Base-by-base conservation (phyloP, 2,888 invertebrate species). In the Sthenelais limicola region DNA sequence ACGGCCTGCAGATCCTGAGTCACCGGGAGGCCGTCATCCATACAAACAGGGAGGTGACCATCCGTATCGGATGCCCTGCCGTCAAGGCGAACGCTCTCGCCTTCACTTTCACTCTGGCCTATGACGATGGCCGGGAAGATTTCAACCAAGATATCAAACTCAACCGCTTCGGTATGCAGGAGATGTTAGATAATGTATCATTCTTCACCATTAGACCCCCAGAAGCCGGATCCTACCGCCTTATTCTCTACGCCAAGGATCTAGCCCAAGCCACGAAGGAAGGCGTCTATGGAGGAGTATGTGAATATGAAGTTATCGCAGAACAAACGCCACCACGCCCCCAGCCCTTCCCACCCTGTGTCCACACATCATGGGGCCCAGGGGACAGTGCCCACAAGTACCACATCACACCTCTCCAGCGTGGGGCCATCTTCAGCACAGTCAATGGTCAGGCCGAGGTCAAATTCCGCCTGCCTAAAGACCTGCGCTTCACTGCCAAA, bases 161-260 rank as follows among this genome's bases (percentile, higher is more conserved):
- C 70, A 86, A 83, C 79, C 77, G 81, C 66, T 86, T 74, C 48
- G 86, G 86, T n/a, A 83, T 86, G 82, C 86, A 87, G 73, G 87
- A 87, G 73, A 85, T 84, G 77, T 83, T 83, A 2, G 86, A 83
- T 52, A 83, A 87, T 62, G 84, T 86, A 26, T 84, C 85, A 5
- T 85, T 83, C 66, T 87, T 88, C 81, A 81, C 83, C n/a, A 83
- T 88, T 26, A 81, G 87, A 38, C 82, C 87, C 4, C 88, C 88
- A 15, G 78, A 81, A 66, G 78, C 81, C 33, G 87, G 84, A 21
- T 82, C 85, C 21, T 88, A 87, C 80, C 86, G 86, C 56, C 77
- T 88, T 30, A 85, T 86, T 77, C 83, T 88, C 76, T 88, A 88
- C 72, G 88, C 87, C 48, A 87, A 87, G 76, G 86, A 87, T 74